These are phyloP conservation scores for Thaleichthys pacificus DNA, from an alignment of 2,797 vertebrate genomes.

Conservation along the genomic window DNA sequence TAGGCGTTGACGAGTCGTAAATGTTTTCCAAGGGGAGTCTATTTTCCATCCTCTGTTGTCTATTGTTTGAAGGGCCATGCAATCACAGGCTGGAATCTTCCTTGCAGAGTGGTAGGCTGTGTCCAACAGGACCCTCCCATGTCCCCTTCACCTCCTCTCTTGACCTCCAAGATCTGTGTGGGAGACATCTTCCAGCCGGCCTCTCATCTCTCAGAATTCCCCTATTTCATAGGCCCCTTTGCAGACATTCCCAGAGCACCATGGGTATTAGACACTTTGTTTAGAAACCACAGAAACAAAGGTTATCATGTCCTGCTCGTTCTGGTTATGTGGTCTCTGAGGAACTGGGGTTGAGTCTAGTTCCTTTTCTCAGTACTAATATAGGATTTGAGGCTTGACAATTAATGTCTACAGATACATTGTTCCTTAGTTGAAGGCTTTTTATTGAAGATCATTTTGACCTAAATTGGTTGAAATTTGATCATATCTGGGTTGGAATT, in stretches of 20 bases:
- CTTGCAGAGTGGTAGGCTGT: slow-evolving; percentile 34
- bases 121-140: slow-evolving; percentile 32
- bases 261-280: slow-evolving; percentile 43
- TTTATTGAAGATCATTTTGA: neutral
- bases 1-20: slow-evolving; percentile 30
- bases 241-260: slow-evolving; percentile 37
- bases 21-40: slow-evolving; percentile 19
- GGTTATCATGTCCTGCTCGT: slow-evolving; percentile 35
- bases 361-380: slow-evolving; percentile 43
- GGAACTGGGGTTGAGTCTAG: slow-evolving; percentile 17
- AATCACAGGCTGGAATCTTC: slow-evolving; percentile 47
- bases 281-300: slow-evolving; percentile 49
- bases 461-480: neutral
- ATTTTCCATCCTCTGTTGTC: slow-evolving; percentile 51
- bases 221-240: slow-evolving; percentile 39
- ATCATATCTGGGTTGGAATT: too few relatives aligned
- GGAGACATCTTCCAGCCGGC: slow-evolving; percentile 49
- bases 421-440: neutral
- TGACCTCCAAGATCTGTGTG: slow-evolving; percentile 51
- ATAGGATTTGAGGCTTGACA: slow-evolving; percentile 54
- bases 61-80: slow-evolving; percentile 35
- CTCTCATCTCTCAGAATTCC: slow-evolving; percentile 42
- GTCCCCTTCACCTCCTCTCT: slow-evolving; percentile 43
- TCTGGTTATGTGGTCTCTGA: slow-evolving; percentile 7
- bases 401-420: slow-evolving; percentile 26